These are phyloP conservation scores for Taurulus bubalis DNA, from an alignment of 2,113 vertebrate genomes.

Conservation along the genomic window DNA sequence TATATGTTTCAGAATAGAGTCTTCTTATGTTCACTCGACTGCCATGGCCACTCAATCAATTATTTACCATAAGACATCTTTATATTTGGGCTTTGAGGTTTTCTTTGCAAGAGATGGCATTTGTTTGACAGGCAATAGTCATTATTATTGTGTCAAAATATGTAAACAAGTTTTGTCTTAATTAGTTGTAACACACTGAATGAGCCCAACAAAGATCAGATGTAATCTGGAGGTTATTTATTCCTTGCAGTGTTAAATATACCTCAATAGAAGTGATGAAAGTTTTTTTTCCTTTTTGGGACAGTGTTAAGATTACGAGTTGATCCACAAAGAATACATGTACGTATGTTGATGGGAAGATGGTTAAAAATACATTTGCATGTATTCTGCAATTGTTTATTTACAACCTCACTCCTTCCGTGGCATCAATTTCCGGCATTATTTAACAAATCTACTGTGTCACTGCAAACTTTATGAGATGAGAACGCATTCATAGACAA, in stretches of 20 bases:
- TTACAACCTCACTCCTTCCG: neutral
- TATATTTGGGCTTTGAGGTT: neutral
- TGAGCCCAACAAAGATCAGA: conserved; percentile 25
- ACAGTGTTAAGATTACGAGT: neutral
- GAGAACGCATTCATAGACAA: neutral
- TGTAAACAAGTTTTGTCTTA: conserved; percentile 43
- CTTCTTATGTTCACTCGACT: neutral
- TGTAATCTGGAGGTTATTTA: conserved; percentile 48
- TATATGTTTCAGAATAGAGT: neutral
- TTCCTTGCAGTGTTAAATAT: conserved; percentile 38
- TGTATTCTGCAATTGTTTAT: neutral
- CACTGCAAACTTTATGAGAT: neutral
- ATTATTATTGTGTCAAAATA: neutral
- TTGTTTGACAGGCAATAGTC: neutral
- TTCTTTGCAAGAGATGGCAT: neutral
- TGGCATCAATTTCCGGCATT: neutral
- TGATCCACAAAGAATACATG: neutral
- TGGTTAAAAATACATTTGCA: neutral
- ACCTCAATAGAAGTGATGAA: conserved; percentile 37
- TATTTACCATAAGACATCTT: neutral
- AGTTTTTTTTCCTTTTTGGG: neutral
- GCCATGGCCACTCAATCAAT: neutral
- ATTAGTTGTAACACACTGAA: conserved; percentile 47
- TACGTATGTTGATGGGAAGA: neutral
- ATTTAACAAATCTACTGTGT: neutral